Evolutionary conservation across 1,140 invertebrate genomes (phyloP).

Genomic region (Tribolium madens): DNA sequence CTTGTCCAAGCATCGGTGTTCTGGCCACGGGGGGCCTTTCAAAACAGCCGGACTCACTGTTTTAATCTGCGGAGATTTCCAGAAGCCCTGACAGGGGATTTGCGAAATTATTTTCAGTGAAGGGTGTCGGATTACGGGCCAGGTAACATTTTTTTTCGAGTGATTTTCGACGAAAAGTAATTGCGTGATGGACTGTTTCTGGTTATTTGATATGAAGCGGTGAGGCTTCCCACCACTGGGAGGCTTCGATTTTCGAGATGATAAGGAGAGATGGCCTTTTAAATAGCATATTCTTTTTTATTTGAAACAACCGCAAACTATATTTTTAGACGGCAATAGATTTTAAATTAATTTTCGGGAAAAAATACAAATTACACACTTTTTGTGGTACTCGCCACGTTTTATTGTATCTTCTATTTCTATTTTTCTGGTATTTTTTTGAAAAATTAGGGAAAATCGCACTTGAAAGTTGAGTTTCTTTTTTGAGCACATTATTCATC

Average conservation of each 20-base stretch:
- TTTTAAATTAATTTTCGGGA: no score
- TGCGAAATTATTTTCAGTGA: constrained; percentile 25
- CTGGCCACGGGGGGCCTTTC: constrained; percentile 53
- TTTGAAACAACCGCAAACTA: no score
- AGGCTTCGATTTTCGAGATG: background rate
- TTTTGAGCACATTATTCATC: no score
- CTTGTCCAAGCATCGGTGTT: constrained; percentile 45
- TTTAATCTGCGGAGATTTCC: constrained; percentile 26
- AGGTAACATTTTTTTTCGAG: constrained; percentile 7
- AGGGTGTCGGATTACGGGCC: constrained; percentile 7
- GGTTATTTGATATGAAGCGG: constrained; percentile 7
- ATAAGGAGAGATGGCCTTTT: background rate
- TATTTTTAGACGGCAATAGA: no score
- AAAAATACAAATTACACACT: no score
- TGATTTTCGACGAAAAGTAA: background rate
- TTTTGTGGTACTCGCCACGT: no score
- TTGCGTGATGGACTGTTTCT: background rate
- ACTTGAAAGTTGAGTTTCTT: no score
- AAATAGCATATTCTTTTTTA: no score
- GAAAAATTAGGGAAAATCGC: no score
- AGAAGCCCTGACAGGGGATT: constrained; percentile 12
- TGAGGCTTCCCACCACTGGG: background rate
- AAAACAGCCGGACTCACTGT: constrained; percentile 47
- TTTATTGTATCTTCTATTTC: no score
- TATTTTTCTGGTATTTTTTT: no score